Evolutionary conservation across 1,140 invertebrate genomes (phyloP), one percentile per base, ranked within the genome.

Genomic region (Paramacrobiotus metropolitanus): DNA sequence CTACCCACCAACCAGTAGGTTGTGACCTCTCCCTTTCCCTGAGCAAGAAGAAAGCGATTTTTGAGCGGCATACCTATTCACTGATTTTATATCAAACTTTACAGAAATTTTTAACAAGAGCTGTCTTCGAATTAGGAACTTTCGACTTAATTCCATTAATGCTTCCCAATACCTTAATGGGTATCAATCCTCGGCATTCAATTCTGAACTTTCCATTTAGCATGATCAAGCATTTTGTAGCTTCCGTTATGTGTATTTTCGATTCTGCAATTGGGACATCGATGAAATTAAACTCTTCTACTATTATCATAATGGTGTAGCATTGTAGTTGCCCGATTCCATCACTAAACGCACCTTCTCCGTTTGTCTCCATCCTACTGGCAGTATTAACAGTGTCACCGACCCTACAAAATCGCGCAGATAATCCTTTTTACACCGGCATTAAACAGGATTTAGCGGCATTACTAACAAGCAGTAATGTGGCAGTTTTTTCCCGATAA

Each of bases 361-460:
- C 86, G 1, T 86, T 88, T 1, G 85, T 86, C 70, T 93, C 88
- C 87, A 93, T 91, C 28, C 87, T 72, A 0, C 85, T 87, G 2
- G 87, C 87, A 44, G 68, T 69, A 60, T 70, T 68, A n/a, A 70
- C 69, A 4, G 71, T 69, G 59, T 72, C 70, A 9, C 68, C 69
- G 64, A 70, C 34, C n/a, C 34, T 40, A 40, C 9, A 40, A 40
- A n/a, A 40, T 40, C 34, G n/a, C 34, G n/a, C 34, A 40, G 34
- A 40, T n/a, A 40, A 40, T 40, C 34, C 34, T 15, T 9, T 40
- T 40, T 40, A 40, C 9, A 40, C 34, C 9, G n/a, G 34, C n/a
- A 9, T 40, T 9, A 9, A 40, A 40, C 34, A 40, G n/a, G 34
- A n/a, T n/a, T n/a, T 40, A n/a, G n/a, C 34, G 34, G 9, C 34